Evolutionary conservation across 2,888 invertebrate species (phyloP).

Genomic region (Phaedon cochleariae): DNA sequence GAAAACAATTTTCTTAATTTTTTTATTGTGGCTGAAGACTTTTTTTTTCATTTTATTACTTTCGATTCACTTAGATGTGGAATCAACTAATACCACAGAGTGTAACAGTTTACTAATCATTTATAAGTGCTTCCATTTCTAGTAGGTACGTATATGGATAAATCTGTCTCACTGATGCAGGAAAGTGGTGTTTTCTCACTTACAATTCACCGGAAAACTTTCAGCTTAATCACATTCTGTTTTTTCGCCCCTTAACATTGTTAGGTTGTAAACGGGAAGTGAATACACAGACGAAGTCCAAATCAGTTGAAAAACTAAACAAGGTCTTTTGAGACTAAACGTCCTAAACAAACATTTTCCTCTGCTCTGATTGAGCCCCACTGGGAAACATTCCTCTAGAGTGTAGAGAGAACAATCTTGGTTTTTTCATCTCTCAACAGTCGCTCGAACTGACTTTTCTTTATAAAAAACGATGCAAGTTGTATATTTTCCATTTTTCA

Average conservation of each 20-base stretch:
- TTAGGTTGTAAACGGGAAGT: constrained; percentile 11
- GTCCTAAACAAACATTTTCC: constrained; percentile 38
- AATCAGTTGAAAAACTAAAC: constrained; percentile 38
- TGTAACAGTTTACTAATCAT: no score
- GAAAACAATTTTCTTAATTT: no score
- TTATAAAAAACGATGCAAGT: no score
- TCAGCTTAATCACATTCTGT: neutral
- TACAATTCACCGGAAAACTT: neutral
- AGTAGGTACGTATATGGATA: no score
- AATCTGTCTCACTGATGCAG: neutral
- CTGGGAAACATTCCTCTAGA: neutral
- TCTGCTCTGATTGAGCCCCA: constrained; percentile 14
- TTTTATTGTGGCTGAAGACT: no score
- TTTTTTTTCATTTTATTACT: no score
- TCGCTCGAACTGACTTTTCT: no score
- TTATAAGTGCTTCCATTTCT: no score
- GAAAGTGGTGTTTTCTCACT: neutral
- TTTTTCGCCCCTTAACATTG: neutral
- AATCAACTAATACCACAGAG: no score
- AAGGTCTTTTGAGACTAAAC: constrained; percentile 34
- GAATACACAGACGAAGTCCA: constrained; percentile 16
- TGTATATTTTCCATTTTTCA: no score
- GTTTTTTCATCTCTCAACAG: no score
- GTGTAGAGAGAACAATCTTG: neutral
- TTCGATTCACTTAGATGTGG: no score